These are phyloP conservation scores for Cydia splendana DNA, from an alignment of 1,140 invertebrate genomes.

Conservation along the genomic window DNA sequence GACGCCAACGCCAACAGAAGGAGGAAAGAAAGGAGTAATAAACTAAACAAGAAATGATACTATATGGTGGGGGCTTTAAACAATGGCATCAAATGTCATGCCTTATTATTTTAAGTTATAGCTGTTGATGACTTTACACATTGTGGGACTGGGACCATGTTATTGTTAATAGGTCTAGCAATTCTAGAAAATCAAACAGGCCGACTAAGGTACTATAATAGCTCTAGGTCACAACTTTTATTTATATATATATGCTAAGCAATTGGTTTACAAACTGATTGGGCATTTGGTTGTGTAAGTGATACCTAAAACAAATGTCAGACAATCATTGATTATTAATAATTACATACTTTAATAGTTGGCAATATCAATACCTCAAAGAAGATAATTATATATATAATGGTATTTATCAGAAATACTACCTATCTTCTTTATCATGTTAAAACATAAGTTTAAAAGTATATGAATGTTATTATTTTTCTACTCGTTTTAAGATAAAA, in stretches of 20 bases:
- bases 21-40: constrained; percentile 32
- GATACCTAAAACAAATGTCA: background rate
- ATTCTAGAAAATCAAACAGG: too few species aligned
- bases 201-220: too few species aligned
- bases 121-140: background rate
- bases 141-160: background rate
- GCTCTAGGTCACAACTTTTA: too few species aligned
- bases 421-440: constrained; percentile 20
- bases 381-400: background rate
- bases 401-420: constrained; percentile 8
- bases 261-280: too few species aligned
- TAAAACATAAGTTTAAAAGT: background rate
- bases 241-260: too few species aligned
- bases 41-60: background rate
- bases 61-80: constrained; percentile 21
- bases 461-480: background rate
- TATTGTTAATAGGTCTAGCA: too few species aligned
- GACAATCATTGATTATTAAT: background rate
- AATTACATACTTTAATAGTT: constrained; percentile 13
- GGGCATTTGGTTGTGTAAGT: too few species aligned
- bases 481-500: background rate
- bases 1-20: constrained; percentile 64
- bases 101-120: background rate
- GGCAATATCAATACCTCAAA: background rate
- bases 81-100: background rate